These are phyloP conservation scores for Heliothis virescens DNA, from an alignment of 1,140 invertebrate species.

Conservation along the genomic window DNA sequence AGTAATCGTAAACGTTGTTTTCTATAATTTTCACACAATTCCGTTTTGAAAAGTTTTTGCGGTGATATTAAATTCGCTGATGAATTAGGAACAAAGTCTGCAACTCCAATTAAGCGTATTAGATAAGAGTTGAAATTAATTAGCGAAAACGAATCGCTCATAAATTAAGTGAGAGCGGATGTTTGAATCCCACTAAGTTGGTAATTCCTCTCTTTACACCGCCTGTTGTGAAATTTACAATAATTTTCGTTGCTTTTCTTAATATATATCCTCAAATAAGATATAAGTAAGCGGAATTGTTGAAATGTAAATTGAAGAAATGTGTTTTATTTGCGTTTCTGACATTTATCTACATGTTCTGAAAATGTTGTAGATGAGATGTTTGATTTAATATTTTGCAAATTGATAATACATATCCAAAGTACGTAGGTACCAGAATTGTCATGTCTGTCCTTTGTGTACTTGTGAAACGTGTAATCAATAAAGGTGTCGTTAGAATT, in stretches of 20 bases:
- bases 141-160: conserved; percentile 63
- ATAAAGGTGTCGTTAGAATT: too few species aligned
- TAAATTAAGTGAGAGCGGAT: conserved; percentile 67
- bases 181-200: conserved; percentile 62
- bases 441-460: too few species aligned
- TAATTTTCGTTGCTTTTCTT: conserved; percentile 53
- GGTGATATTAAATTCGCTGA: conserved; percentile 51
- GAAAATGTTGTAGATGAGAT: background rate
- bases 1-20: background rate
- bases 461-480: too few species aligned
- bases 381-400: background rate
- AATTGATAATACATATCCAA: background rate
- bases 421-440: too few species aligned
- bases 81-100: conserved; percentile 62
- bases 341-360: background rate
- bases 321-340: background rate
- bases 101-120: conserved; percentile 66
- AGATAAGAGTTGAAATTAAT: conserved; percentile 73
- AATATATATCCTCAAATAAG: conserved; percentile 8
- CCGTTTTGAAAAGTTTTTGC: conserved; percentile 41
- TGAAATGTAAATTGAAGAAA: background rate
- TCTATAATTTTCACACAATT: conserved; percentile 14
- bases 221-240: conserved; percentile 65
- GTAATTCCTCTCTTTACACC: conserved; percentile 54
- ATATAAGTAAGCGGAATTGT: background rate